A percentile compares a stretch with the other conserved stretches of the same genome.
These are phyloP conservation scores for Margarornis squamiger DNA, from an alignment of 2,797 vertebrate genomes.

Conservation along the genomic window DNA sequence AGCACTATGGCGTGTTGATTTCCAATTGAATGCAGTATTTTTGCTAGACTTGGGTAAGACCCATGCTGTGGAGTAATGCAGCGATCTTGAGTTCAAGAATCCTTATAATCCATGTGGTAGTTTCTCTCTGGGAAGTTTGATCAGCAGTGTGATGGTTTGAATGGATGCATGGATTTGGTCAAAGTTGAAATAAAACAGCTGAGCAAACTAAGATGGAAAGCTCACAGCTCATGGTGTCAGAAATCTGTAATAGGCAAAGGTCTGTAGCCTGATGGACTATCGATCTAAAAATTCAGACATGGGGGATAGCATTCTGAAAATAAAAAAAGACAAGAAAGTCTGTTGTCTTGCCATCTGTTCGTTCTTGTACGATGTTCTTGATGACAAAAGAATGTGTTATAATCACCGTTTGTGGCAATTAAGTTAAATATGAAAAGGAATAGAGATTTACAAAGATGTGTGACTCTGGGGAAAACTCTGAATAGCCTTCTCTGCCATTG, in stretches of 20 bases:
- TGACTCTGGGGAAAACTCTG: constrained; percentile 24
- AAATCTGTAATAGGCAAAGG: neutral
- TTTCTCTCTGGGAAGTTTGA: neutral
- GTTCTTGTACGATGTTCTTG: neutral
- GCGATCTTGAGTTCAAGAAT: neutral
- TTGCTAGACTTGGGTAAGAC: neutral
- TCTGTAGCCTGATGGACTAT: neutral
- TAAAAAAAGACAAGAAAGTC: neutral
- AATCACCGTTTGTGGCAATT: constrained; percentile 28
- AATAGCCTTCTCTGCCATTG: constrained; percentile 15
- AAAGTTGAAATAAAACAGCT: neutral
- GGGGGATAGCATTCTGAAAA: neutral
- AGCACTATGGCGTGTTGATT: neutral
- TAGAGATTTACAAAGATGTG: constrained; percentile 31
- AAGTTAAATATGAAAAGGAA: constrained; percentile 26
- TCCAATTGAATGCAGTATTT: neutral
- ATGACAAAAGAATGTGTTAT: constrained; percentile 3
- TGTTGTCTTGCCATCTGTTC: constrained; percentile 36
- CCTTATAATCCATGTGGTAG: neutral
- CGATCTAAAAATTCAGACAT: neutral
- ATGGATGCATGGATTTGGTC: neutral
- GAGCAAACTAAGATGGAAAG: neutral
- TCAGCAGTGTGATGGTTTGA: neutral
- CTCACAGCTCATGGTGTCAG: neutral
- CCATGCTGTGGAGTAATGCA: neutral